A percentile compares a stretch with the other conserved stretches of the same genome.
Evolutionary conservation across 2,113 vertebrate genomes (phyloP).

Genomic region (Sitta europaea): DNA sequence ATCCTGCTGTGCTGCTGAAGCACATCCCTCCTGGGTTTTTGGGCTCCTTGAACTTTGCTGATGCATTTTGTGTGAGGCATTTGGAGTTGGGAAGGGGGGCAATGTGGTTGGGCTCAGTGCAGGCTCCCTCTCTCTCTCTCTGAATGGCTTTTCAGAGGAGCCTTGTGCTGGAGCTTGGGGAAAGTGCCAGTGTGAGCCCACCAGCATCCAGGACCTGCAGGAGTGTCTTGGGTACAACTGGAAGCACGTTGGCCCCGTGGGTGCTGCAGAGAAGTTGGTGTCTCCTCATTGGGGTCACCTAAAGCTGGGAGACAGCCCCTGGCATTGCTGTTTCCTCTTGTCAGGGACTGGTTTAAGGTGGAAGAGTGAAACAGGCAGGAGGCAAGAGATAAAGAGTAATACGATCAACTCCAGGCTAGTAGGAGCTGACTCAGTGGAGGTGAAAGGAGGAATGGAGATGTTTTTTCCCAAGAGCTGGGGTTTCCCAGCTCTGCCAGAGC

Average conservation of each 20-base stretch:
- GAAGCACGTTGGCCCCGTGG: rapidly evolving
- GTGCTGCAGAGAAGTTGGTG: rapidly evolving
- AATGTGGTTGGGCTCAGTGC: background rate
- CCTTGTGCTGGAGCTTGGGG: background rate
- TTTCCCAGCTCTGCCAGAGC: background rate
- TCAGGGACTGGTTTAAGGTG: background rate
- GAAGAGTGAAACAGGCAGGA: slow-evolving; percentile 22
- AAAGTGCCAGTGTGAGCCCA: background rate
- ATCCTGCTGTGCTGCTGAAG: rapidly evolving
- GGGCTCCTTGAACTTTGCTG: background rate
- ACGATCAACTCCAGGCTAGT: background rate
- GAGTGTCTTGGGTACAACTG: background rate
- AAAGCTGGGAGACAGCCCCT: background rate
- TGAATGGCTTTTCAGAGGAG: background rate
- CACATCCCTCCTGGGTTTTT: background rate
- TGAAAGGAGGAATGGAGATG: background rate
- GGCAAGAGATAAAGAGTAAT: slow-evolving; percentile 9
- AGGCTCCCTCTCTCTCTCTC: background rate
- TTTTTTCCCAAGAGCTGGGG: background rate
- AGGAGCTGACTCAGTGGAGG: background rate
- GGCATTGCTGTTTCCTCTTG: background rate
- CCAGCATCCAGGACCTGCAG: background rate
- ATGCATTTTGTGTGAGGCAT: rapidly evolving
- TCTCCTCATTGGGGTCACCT: background rate
- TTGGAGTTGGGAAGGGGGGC: background rate